These are phyloP conservation scores for Antidorcas marsupialis DNA, from an alignment of 2,113 vertebrate genomes.

Conservation along the genomic window DNA sequence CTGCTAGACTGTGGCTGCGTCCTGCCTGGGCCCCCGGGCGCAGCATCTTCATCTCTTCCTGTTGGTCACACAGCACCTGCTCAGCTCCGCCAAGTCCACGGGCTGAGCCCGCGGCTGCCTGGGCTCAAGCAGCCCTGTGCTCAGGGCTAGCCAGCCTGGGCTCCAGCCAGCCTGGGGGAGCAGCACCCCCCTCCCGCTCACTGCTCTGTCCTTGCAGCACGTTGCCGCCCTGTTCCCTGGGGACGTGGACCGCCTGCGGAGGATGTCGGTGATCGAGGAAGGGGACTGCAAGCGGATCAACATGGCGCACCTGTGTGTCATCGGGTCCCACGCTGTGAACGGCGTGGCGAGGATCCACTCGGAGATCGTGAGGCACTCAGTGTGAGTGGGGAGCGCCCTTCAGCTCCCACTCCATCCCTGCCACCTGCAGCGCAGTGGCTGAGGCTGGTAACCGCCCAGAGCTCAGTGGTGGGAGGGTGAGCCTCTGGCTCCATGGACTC, in stretches of 20 bases:
- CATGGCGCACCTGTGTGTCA: constrained; percentile 91
- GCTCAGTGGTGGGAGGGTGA: no score
- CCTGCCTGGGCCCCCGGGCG: background rate
- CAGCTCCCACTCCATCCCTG: no score
- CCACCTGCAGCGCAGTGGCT: background rate
- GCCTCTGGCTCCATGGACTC: accelerated
- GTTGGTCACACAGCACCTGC: no score
- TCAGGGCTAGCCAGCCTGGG: background rate
- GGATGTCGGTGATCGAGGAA: constrained; percentile 91
- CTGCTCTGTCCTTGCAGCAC: constrained; percentile 55
- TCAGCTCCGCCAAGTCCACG: accelerated
- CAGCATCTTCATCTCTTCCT: background rate
- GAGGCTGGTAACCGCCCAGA: background rate
- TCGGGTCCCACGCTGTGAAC: constrained; percentile 87
- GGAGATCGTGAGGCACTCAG: constrained; percentile 84
- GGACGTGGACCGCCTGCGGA: constrained; percentile 82
- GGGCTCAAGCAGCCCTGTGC: no score
- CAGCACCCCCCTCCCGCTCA: accelerated
- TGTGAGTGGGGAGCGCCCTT: constrained; percentile 73
- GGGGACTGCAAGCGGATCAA: constrained; percentile 89
- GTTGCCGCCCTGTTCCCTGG: constrained; percentile 85
- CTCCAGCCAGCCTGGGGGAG: background rate
- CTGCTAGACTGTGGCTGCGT: background rate
- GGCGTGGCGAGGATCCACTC: constrained; percentile 90
- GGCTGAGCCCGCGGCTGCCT: accelerated